These are phyloP conservation scores for Torymus auratus DNA, from an alignment of 2,888 invertebrate genomes.

Conservation along the genomic window DNA sequence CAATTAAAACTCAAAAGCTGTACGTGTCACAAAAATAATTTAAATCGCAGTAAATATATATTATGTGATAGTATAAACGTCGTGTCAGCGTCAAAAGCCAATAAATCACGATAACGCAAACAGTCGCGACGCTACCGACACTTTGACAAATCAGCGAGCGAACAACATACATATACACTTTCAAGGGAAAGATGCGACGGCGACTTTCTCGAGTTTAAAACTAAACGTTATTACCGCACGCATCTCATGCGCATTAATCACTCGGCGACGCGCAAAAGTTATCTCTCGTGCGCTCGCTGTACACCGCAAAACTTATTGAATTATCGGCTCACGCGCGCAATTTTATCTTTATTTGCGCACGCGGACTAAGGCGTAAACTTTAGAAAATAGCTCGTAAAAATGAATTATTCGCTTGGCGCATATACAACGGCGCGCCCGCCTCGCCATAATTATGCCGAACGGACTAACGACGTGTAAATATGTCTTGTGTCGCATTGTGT, in stretches of 20 bases:
- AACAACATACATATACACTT: no score
- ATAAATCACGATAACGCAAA: no score
- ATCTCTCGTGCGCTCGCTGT: no score
- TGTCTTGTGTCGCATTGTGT: neutral
- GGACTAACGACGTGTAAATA: slow-evolving; percentile 18
- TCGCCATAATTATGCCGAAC: neutral
- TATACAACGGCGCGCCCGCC: neutral
- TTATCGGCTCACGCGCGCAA: slow-evolving; percentile 1
- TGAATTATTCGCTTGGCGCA: neutral
- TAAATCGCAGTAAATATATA: no score
- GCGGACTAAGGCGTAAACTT: neutral
- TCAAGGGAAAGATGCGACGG: no score
- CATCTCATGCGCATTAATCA: neutral
- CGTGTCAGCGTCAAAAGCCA: no score
- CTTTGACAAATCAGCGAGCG: no score
- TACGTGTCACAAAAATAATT: no score
- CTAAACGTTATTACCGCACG: neutral
- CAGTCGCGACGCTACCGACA: no score
- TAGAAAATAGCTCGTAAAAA: neutral
- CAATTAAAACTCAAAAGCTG: no score
- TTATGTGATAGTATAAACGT: no score
- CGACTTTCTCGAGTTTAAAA: neutral
- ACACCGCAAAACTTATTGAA: slow-evolving; percentile 4
- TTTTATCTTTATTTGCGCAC: slow-evolving; percentile 16
- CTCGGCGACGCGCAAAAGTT: no score